Evolutionary conservation across 2,797 vertebrate species (phyloP).

Genomic region (Hydrolagus colliei): DNA sequence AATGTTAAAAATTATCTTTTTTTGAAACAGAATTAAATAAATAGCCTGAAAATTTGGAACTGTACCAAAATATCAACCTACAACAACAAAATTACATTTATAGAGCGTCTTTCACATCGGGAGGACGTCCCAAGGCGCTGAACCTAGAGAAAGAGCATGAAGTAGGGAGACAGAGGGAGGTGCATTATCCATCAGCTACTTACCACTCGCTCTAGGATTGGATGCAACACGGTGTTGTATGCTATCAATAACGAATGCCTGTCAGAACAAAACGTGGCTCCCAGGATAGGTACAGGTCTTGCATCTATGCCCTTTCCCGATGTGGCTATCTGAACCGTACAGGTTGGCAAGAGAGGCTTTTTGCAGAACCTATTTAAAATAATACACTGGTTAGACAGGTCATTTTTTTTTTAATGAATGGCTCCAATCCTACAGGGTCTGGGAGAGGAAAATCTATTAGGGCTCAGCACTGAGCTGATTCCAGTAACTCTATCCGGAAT

Average conservation of each 20-base stretch:
- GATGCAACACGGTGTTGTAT: constrained; percentile 82
- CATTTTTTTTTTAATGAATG: too few relatives aligned
- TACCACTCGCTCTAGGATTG: constrained; percentile 82
- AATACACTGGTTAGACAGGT: background rate
- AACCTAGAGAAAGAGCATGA: background rate
- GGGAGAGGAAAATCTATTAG: too few relatives aligned
- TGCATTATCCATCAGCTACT: constrained; percentile 42
- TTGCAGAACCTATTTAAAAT: constrained; percentile 72
- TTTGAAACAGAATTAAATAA: background rate
- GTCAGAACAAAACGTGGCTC: constrained; percentile 69
- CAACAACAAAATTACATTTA: too few relatives aligned
- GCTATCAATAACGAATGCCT: constrained; percentile 67
- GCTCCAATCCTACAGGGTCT: too few relatives aligned
- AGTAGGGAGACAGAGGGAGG: background rate
- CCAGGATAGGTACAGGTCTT: constrained; percentile 75
- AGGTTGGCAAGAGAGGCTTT: constrained; percentile 82
- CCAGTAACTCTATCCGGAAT: too few relatives aligned
- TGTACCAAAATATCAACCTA: too few relatives aligned
- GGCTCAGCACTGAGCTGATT: too few relatives aligned
- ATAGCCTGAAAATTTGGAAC: too few relatives aligned
- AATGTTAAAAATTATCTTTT: constrained; percentile 39
- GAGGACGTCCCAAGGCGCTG: too few relatives aligned
- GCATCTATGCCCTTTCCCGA: constrained; percentile 61
- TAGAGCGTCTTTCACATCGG: background rate
- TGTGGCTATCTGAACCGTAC: constrained; percentile 80